Evolutionary conservation across 2,888 invertebrate species (phyloP).

Genomic region (Brachynemurus nebulosus): DNA sequence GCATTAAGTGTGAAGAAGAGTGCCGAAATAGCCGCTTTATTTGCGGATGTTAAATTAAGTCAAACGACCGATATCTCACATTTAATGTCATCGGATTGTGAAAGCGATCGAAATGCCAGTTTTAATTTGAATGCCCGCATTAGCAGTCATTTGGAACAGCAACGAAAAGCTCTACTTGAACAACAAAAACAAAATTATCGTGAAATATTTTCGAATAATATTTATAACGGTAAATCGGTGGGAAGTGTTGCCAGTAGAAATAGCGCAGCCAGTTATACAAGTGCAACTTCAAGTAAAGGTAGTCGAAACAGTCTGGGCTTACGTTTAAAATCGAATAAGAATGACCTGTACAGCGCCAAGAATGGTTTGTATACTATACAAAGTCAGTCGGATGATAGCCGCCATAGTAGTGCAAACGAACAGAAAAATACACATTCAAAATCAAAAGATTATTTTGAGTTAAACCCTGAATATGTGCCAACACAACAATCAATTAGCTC

Average conservation of each 20-base stretch:
- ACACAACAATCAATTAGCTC: constrained; percentile 27
- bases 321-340: constrained; percentile 14
- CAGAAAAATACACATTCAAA: constrained; percentile 21
- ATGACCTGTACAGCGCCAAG: constrained; percentile 28
- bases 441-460: constrained; percentile 11
- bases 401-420: constrained; percentile 22
- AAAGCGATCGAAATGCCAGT: constrained; percentile 14
- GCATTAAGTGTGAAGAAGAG: constrained; percentile 77
- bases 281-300: constrained; percentile 20
- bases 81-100: constrained; percentile 23
- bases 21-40: constrained; percentile 76
- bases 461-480: constrained; percentile 12
- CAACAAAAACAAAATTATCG: constrained; percentile 7
- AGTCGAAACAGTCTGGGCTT: neutral
- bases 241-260: neutral
- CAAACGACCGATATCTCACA: constrained; percentile 54
- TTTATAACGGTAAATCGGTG: constrained; percentile 5
- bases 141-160: constrained; percentile 4
- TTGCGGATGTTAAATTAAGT: constrained; percentile 59
- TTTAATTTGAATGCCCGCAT: constrained; percentile 4
- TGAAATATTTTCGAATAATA: constrained; percentile 1
- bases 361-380: constrained; percentile 33
- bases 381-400: constrained; percentile 32
- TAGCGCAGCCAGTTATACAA: neutral
- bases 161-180: constrained; percentile 6